Conservation (phyloP, 1,140 invertebrate species). For the Drosophila neocordata region DNA sequence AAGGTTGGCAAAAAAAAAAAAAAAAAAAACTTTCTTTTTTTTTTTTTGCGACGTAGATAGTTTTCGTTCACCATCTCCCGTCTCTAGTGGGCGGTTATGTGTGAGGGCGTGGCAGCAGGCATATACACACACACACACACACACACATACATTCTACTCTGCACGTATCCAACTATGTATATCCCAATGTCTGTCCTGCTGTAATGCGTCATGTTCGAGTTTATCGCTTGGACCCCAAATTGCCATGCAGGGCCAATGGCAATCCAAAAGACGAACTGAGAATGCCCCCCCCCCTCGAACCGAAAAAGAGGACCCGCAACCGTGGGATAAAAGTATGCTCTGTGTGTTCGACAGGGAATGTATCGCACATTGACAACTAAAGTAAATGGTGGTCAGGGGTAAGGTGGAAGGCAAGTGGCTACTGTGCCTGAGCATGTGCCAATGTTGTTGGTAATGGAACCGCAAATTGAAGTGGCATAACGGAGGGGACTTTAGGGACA, state of each 20-base stretch:
- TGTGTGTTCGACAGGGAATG: constrained; percentile 31
- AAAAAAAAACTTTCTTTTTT: constrained; percentile 44
- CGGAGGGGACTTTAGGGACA: constrained; percentile 9
- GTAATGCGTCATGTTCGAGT: constrained; percentile 68
- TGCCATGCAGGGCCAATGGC: constrained; percentile 39
- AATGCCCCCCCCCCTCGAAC: constrained; percentile 19
- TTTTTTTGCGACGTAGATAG: constrained; percentile 54
- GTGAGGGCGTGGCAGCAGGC: constrained; percentile 41
- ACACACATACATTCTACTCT: constrained; percentile 27
- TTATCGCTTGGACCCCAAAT: constrained; percentile 53
- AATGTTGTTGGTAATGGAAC: constrained; percentile 73
- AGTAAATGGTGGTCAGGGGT: constrained; percentile 1
- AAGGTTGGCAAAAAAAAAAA: constrained; percentile 30
- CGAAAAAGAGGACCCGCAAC: constrained; percentile 1
- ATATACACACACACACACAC: not conserved
- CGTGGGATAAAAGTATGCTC: constrained; percentile 30
- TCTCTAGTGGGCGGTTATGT: constrained; percentile 31
- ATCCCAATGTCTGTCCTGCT: constrained; percentile 23
- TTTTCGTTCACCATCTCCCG: constrained; percentile 46
- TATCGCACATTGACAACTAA: constrained; percentile 40
- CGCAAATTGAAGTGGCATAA: constrained; percentile 68
- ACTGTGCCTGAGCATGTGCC: constrained; percentile 50
- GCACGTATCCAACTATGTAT: constrained; percentile 58
- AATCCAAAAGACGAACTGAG: constrained; percentile 26
- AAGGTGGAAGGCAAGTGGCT: too few relatives aligned